A percentile compares a stretch with the other conserved stretches of the same genome.
Conservation (phyloP, 2,113 vertebrate genomes). For the Nibea albiflora region DNA sequence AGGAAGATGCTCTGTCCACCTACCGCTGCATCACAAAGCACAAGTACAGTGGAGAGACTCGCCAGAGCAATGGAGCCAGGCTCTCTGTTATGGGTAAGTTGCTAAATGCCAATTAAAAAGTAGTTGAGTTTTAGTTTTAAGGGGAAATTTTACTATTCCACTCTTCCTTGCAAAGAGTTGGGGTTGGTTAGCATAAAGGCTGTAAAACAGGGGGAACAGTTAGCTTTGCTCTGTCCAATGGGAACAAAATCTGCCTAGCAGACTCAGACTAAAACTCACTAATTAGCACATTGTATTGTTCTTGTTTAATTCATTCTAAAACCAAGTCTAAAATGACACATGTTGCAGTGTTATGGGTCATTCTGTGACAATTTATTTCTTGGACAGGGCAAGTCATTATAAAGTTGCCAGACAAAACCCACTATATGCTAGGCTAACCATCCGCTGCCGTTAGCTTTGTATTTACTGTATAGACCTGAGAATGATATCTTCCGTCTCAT, state of each 20-base stretch:
- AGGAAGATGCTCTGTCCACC: conserved; percentile 98
- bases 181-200: background rate
- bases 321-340: background rate
- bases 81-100: conserved; percentile 95
- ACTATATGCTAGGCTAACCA: background rate
- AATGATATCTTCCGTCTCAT: background rate
- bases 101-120: background rate
- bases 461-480: background rate
- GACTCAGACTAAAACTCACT: background rate
- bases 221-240: background rate
- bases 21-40: conserved; percentile 99
- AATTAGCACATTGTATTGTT: background rate
- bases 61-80: conserved; percentile 97
- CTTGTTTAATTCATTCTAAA: background rate
- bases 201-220: background rate
- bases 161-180: too few relatives aligned
- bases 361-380: background rate
- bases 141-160: too few relatives aligned
- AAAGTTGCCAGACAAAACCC: background rate
- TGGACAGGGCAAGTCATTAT: background rate
- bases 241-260: too few relatives aligned
- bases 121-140: too few relatives aligned
- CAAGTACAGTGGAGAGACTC: conserved; percentile 98
- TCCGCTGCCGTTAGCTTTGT: background rate
- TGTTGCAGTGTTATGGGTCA: background rate